Evolutionary conservation across 2,888 invertebrate species (phyloP).

Genomic region (Spialia ferax): DNA sequence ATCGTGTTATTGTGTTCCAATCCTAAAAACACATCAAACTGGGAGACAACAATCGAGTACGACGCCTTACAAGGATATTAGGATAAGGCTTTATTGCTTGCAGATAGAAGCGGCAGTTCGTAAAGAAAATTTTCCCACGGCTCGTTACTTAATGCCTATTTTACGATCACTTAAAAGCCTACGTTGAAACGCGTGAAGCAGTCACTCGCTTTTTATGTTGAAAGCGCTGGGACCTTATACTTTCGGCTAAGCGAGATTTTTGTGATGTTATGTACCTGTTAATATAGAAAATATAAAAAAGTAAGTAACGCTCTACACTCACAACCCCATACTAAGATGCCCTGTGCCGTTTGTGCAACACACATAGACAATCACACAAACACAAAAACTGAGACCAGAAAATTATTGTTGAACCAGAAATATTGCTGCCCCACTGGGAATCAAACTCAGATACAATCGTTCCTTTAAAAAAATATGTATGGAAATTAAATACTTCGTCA

Average conservation of each 20-base stretch:
- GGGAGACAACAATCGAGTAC: not conserved
- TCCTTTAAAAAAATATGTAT: too few relatives aligned
- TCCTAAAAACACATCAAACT: not conserved
- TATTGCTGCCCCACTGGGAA: too few relatives aligned
- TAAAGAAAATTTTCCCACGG: conserved; percentile 5
- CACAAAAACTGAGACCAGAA: too few relatives aligned
- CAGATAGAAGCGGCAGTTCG: conserved; percentile 2
- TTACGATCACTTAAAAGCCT: conserved; percentile 1
- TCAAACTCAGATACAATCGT: too few relatives aligned
- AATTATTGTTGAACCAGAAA: too few relatives aligned
- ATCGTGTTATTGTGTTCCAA: not conserved
- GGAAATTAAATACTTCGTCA: too few relatives aligned
- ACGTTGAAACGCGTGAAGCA: not conserved
- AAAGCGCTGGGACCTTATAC: not conserved
- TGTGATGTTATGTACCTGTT: not conserved
- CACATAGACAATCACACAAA: too few relatives aligned
- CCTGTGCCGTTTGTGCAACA: too few relatives aligned
- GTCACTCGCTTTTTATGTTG: not conserved
- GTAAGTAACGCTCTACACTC: too few relatives aligned
- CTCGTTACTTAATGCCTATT: conserved; percentile 2
- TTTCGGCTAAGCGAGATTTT: not conserved
- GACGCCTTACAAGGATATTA: not conserved
- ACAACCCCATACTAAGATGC: too few relatives aligned
- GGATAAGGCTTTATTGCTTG: conserved; percentile 1
- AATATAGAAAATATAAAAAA: too few relatives aligned